These are phyloP conservation scores for Agrochola circellaris DNA, from an alignment of 2,888 invertebrate genomes.

Conservation along the genomic window DNA sequence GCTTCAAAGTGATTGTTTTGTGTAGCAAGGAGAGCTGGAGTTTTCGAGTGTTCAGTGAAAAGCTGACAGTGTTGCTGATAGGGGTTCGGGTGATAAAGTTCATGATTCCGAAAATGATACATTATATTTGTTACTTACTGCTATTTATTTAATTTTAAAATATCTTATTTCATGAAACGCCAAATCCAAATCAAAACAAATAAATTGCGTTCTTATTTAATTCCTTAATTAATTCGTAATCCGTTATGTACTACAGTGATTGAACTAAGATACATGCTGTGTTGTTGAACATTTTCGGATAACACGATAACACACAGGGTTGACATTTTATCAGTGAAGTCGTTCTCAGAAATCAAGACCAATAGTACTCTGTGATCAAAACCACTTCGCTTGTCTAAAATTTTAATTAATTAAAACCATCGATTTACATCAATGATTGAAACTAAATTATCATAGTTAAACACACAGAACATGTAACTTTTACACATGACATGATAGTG, in stretches of 20 bases:
- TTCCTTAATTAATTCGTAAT: no score
- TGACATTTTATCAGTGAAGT: not conserved
- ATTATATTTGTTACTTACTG: conserved; percentile 35
- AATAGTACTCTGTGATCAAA: no score
- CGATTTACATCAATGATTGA: no score
- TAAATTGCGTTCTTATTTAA: conserved; percentile 10
- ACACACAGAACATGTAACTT: no score
- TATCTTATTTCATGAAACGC: not conserved
- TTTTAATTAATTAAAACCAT: not conserved
- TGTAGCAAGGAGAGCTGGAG: conserved; percentile 48
- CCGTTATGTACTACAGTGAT: no score
- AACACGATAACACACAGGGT: not conserved
- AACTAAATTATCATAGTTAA: no score
- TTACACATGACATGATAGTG: not conserved
- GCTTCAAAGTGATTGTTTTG: conserved; percentile 49
- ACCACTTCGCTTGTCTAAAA: no score
- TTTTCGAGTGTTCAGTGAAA: conserved; percentile 58
- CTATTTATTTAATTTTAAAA: not conserved
- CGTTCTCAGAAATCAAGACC: not conserved
- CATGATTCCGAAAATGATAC: conserved; percentile 81
- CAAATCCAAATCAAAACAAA: conserved; percentile 8
- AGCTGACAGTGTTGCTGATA: conserved; percentile 68
- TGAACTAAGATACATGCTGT: not conserved
- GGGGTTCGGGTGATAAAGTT: conserved; percentile 65
- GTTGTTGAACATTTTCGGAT: not conserved